A percentile compares a stretch with the other conserved stretches of the same genome.
Conservation (phyloP, 1,140 invertebrate species). For the Dendroctonus valens region DNA sequence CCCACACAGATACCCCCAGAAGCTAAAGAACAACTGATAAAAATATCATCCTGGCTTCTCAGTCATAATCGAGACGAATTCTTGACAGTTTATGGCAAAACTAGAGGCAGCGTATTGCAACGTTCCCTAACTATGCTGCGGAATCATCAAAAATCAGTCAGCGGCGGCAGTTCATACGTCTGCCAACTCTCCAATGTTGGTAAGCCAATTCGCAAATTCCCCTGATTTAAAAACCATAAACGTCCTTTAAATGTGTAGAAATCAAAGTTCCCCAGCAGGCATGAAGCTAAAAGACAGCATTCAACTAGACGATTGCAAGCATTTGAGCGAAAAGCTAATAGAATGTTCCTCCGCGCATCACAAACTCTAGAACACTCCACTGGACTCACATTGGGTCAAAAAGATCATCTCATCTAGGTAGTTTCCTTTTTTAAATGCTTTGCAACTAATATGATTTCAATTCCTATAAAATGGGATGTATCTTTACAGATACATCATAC, state of each 20-base stretch:
- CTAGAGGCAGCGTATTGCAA: conserved; percentile 73
- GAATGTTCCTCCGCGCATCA: conserved; percentile 80
- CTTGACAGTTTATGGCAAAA: conserved; percentile 75
- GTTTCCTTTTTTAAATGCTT: neutral
- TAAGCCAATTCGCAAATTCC: conserved; percentile 30
- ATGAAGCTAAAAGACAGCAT: conserved; percentile 52
- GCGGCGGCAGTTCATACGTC: conserved; percentile 60
- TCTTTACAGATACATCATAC: conserved; percentile 47
- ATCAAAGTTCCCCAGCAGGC: conserved; percentile 56
- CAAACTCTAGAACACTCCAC: conserved; percentile 76
- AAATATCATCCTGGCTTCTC: conserved; percentile 81
- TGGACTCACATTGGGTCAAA: conserved; percentile 62
- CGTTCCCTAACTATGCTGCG: conserved; percentile 74
- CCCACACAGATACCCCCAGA: conserved; percentile 53
- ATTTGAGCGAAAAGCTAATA: conserved; percentile 81
- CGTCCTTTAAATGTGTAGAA: conserved; percentile 45
- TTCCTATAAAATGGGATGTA: too few species aligned
- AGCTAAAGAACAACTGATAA: conserved; percentile 68
- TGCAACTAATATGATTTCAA: too few species aligned
- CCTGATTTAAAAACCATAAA: neutral
- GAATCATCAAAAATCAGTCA: conserved; percentile 77
- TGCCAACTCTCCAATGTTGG: conserved; percentile 48
- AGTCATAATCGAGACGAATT: conserved; percentile 78
- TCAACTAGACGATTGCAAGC: conserved; percentile 57
- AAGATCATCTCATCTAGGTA: conserved; percentile 51